These are phyloP conservation scores for Xiphydria camelus DNA, from an alignment of 2,888 invertebrate species.

Conservation along the genomic window DNA sequence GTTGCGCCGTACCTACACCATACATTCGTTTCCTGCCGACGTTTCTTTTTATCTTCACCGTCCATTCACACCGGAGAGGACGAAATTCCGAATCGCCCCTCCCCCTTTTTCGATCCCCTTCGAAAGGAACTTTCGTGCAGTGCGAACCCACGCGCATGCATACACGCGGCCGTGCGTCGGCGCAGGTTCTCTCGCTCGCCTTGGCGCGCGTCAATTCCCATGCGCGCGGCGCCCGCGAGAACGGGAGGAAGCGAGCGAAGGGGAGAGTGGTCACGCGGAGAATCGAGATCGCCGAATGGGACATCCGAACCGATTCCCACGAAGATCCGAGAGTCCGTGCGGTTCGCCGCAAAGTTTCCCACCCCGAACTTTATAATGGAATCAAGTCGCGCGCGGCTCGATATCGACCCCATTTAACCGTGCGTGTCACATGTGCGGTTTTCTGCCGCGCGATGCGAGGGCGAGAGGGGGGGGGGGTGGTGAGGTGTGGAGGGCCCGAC, in stretches of 20 bases:
- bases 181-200: too few relatives aligned
- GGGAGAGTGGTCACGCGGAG: slow-evolving; percentile 4
- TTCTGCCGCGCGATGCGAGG: slow-evolving; percentile 5
- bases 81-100: slow-evolving; percentile 32
- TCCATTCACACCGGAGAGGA: slow-evolving; percentile 27
- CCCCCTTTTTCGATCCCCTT: slow-evolving; percentile 15
- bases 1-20: too few relatives aligned
- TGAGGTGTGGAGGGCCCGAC: background rate
- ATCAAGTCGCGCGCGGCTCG: slow-evolving; percentile 15
- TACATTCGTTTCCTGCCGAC: slow-evolving; percentile 34
- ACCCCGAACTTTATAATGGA: slow-evolving; percentile 19
- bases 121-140: slow-evolving; percentile 38
- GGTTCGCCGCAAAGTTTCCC: slow-evolving; percentile 16
- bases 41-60: slow-evolving; percentile 21
- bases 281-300: slow-evolving; percentile 5
- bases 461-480: background rate
- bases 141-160: too few relatives aligned
- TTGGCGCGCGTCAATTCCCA: too few relatives aligned
- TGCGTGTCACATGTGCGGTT: slow-evolving; percentile 16
- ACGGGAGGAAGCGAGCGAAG: background rate
- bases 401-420: too few relatives aligned
- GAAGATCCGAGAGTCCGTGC: background rate
- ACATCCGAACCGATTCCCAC: slow-evolving; percentile 7
- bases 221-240: too few relatives aligned
- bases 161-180: too few relatives aligned